A percentile compares a stretch with the other conserved stretches of the same genome.
Conservation (phyloP, 2,113 vertebrate species). For the Tamias sibiricus region DNA sequence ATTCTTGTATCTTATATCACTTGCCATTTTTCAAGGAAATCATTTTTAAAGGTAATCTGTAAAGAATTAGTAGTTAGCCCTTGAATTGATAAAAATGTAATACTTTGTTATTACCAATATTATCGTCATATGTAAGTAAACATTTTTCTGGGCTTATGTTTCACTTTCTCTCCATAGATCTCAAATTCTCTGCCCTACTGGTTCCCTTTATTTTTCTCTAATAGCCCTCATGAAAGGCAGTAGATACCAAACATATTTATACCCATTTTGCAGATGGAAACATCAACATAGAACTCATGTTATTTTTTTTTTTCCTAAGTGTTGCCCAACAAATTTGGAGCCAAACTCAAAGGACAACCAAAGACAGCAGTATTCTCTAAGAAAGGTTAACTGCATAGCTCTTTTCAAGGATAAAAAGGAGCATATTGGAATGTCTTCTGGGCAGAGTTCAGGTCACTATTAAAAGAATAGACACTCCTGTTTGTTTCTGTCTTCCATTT, state of each 20-base stretch:
- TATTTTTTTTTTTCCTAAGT: background rate
- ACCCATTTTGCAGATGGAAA: conserved; percentile 9
- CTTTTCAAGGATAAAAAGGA: conserved; percentile 21
- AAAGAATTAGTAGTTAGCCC: background rate
- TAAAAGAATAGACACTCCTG: conserved; percentile 29
- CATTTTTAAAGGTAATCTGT: conserved; percentile 39
- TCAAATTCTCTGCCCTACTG: conserved; percentile 34
- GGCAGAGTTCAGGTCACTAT: conserved; percentile 32
- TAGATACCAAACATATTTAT: background rate
- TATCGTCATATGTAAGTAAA: conserved; percentile 2
- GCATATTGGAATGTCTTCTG: conserved; percentile 15
- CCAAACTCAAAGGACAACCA: background rate
- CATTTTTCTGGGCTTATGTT: conserved; percentile 3
- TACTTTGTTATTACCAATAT: background rate
- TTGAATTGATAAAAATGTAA: conserved; percentile 35
- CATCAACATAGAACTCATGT: background rate
- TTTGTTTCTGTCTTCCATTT: conserved; percentile 32
- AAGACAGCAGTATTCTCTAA: background rate
- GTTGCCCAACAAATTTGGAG: background rate
- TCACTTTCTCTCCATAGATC: background rate
- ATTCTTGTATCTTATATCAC: background rate
- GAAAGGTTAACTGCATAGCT: background rate
- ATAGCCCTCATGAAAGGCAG: background rate
- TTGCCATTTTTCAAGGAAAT: conserved; percentile 34
- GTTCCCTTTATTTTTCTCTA: background rate